Base-by-base conservation (phyloP, 2,888 invertebrate genomes). In the Plutella xylostella region DNA sequence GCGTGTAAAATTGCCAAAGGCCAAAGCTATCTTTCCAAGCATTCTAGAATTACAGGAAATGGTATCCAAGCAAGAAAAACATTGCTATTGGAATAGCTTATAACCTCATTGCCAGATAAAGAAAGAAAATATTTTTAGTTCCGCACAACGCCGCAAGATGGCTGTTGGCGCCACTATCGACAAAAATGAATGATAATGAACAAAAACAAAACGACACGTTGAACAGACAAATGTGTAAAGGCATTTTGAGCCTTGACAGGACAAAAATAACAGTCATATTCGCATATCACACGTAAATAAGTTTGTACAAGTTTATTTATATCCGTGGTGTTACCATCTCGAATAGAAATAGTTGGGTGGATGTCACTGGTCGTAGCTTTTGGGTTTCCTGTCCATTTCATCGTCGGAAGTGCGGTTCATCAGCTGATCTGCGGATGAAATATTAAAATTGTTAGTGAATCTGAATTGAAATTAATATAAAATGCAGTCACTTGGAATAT, bases 391-490 rank as follows among this genome's bases (percentile, higher is more conserved):
- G 47, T 85, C 84, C 65, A 80, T 65, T 0, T 84, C 84, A 19
- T 85, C 85, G 25, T 85, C 84, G 0, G 77, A 68, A 0, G 74
- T 62, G 6, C 84, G 72, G 57, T 83, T 84, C 74, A 82, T 80
- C 1, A 72, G 59, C 51, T 83, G 83, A 52, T 84, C 84, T 79
- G 65, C 0, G 51, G 52, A 35, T 4, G 43, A 44, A 50, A 42
- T n/a, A n/a, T n/a, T n/a, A n/a, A 48, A 28, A 43, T 17, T 21
- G 3, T 15, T 45, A 49, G 7, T 28, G 9, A 12, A 28, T 28
- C 7, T 28, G n/a, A 4, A 28, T 4, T n/a, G 7, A 28, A 28
- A 3, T 4, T 2, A 6, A n/a, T n/a, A 12, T 25, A 25, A 25
- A 25, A n/a, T n/a, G n/a, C n/a, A n/a, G n/a, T n/a, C n/a, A n/a